Evolutionary conservation across 1,140 invertebrate species (phyloP).

Genomic region (Cotesia typhae): DNA sequence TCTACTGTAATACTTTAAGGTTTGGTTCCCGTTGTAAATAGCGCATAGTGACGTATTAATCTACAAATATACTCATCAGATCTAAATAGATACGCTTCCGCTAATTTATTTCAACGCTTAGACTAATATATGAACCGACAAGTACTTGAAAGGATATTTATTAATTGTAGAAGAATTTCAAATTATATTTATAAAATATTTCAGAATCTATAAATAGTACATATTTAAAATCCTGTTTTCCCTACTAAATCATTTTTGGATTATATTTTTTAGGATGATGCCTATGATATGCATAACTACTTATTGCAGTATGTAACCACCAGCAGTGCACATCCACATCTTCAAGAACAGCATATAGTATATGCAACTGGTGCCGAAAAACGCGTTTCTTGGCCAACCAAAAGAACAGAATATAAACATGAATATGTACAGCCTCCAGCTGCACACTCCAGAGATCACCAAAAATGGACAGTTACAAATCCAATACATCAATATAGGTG

Average conservation of each 20-base stretch:
- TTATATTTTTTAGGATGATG: constrained; percentile 61
- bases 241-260: constrained; percentile 32
- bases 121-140: too few species aligned
- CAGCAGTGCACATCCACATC: constrained; percentile 60
- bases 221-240: background rate
- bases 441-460: constrained; percentile 69
- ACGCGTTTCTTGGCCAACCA: constrained; percentile 69
- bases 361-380: constrained; percentile 69
- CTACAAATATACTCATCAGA: too few species aligned
- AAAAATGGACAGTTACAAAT: constrained; percentile 69
- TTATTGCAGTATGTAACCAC: constrained; percentile 68
- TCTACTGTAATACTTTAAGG: too few species aligned
- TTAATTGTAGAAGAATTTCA: too few species aligned
- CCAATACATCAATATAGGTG: constrained; percentile 71
- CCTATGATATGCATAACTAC: constrained; percentile 64
- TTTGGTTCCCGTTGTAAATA: too few species aligned
- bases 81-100: too few species aligned
- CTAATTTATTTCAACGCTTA: too few species aligned
- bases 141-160: too few species aligned
- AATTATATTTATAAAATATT: background rate
- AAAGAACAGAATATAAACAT: constrained; percentile 66
- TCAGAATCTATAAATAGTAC: constrained; percentile 18
- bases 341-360: constrained; percentile 69
- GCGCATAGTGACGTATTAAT: too few species aligned
- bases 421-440: constrained; percentile 73